Evolutionary conservation across 2,797 vertebrate genomes (phyloP), one percentile per base, ranked within the genome.

Genomic region (Pogonophryne albipinna): DNA sequence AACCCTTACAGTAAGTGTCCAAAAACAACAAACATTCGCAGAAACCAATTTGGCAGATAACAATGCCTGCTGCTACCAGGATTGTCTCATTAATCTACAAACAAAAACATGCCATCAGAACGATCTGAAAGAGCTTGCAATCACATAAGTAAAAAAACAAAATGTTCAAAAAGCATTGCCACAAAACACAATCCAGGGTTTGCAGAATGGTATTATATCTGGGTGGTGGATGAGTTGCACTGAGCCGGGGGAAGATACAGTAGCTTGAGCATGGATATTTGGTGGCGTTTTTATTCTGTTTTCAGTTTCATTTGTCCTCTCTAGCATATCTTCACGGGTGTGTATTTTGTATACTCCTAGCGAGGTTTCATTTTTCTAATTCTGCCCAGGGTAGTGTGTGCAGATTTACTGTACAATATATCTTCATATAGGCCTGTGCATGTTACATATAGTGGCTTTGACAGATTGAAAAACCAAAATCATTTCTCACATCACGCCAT

Each of bases 401-500:
- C 57, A 44, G 60, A 76, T 71, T 59, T 47, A 79, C 73, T 80
- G 59, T 27, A 72, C 77, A 77, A 84, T 90, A 87, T 71, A 85
- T 90, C 77, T 87, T 91, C 84, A 89, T 87, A 78, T 82, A 67
- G 66, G 78, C 65, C 66, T 49, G 57, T 78, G 74, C 76, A 84
- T 73, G 80, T 78, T 78, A 78, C 85, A 76, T 74, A 78, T 44
- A 82, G 75, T 63, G 49, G 56, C 80, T 86, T 71, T 82, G 85
- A 90, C 82, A 86, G 84, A 90, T 87, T 23, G 81, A 90, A 38
- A 27, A 92, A 86, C 74, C 66, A 74, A 88, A 88, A 87, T 90
- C 82, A 88, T 91, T 91, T 89, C 87, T 88, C 89, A 86, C 86
- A 88, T 91, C 91, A 90, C 79, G 68, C 79, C 78, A 81, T 44